These are phyloP conservation scores for Gambusia affinis DNA, from an alignment of 2,113 vertebrate species.

Conservation along the genomic window DNA sequence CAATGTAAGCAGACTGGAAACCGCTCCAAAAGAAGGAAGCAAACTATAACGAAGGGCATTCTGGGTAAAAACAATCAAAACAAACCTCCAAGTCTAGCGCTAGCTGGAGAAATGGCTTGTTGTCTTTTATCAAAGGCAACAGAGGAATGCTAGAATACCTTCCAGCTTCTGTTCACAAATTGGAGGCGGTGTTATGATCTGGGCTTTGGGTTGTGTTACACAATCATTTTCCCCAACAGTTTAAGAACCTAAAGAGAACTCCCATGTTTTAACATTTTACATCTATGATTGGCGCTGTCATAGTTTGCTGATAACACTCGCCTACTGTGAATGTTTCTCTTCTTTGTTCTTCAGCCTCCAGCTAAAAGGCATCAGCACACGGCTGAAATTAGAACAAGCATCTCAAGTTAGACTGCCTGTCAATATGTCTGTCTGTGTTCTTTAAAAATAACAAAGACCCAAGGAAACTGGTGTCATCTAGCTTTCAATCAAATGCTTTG, in stretches of 20 bases:
- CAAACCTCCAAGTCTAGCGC: too few relatives aligned
- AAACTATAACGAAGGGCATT: too few relatives aligned
- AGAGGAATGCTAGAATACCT: not conserved
- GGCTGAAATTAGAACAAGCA: constrained; percentile 49
- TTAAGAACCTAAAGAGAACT: not conserved
- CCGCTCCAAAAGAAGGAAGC: too few relatives aligned
- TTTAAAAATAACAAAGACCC: constrained; percentile 26
- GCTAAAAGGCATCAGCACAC: constrained; percentile 9
- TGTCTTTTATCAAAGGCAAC: too few relatives aligned
- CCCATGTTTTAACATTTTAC: not conserved
- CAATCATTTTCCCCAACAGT: not conserved
- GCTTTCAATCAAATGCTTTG: constrained; percentile 47
- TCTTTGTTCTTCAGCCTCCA: constrained; percentile 16
- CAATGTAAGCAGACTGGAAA: too few relatives aligned
- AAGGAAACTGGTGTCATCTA: constrained; percentile 30
- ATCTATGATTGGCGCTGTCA: constrained; percentile 1
- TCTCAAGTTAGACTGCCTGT: constrained; percentile 29
- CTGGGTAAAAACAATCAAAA: too few relatives aligned
- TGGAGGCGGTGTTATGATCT: not conserved
- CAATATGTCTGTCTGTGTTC: constrained; percentile 31
- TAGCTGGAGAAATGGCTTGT: too few relatives aligned
- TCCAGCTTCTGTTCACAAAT: not conserved
- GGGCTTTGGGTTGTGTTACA: not conserved
- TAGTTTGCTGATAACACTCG: not conserved
- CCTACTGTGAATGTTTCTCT: constrained; percentile 1